Base-by-base conservation (phyloP, 23 tunicate genomes). In the Ascidia mentula region DNA sequence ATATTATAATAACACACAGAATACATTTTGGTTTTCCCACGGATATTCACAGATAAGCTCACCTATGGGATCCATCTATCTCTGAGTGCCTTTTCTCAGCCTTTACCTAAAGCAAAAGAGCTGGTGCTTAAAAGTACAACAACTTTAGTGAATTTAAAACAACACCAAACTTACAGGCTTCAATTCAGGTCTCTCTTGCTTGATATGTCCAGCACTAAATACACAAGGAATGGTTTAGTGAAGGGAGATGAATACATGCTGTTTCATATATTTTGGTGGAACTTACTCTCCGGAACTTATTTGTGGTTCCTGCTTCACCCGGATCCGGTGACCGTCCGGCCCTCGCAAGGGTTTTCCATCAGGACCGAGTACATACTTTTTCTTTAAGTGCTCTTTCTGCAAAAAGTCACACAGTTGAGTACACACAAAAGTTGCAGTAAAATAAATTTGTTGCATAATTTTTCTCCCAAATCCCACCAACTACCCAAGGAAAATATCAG, bases 261-360 rank as follows among this genome's bases (percentile, higher is more conserved):
- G n/a, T n/a, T 9, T 42, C 53, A 42, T 12, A 15, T 42, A 69
- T 9, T 24, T 70, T 70, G 0, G n/a, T n/a, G n/a, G 18, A 42
- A 72, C 88, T 78, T 83, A 89, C 94, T 83, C 88, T 89, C 87
- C 94, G 65, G 79, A 35, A 24, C 79, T 76, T 38, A 69, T 78
- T 7, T n/a, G 32, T 26, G 75, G 89, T 36, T 92, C 92, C 38
- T 46, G 73, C 69, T 87, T 92, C 28, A 93, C 84, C 38, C 83
- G 80, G 6, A 93, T 93, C 36, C 73, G 74, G 6, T 76, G 84
- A 13, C 98, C 98, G 72, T 93, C 93, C 0, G 94, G 84, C n/a
- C 89, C 98, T 6, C 80, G 70, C 76, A 76, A 76, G 12, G 98
- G 98, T 79, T 93, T 88, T 0, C 98, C 98, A 80, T 93, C 87